These are phyloP conservation scores for Nerophis lumbriciformis DNA, from an alignment of 2,113 vertebrate species.

Conservation along the genomic window DNA sequence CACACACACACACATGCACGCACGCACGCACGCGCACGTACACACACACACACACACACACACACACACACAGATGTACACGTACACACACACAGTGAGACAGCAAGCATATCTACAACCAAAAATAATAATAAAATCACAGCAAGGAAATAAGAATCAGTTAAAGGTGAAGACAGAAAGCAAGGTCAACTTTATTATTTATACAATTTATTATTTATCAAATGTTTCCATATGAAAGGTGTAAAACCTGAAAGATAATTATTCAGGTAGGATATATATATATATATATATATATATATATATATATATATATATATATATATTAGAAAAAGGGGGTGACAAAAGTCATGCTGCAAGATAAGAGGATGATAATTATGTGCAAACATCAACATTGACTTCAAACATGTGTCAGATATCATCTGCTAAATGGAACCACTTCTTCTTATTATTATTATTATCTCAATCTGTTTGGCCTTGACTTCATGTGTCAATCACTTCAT, in stretches of 20 bases:
- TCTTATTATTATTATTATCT: conserved; percentile 3
- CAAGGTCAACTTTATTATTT: background rate
- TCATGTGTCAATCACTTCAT: conserved; percentile 43
- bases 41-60: too few relatives aligned
- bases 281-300: too few relatives aligned
- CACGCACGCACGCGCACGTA: too few relatives aligned
- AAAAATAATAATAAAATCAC: conserved; percentile 40
- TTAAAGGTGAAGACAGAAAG: conserved; percentile 27
- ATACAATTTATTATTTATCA: too few relatives aligned
- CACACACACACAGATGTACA: too few relatives aligned
- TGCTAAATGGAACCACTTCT: conserved; percentile 29
- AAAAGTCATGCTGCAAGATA: conserved; percentile 21
- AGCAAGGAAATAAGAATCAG: conserved; percentile 40
- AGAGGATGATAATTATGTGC: conserved; percentile 24
- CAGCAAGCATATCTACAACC: conserved; percentile 27
- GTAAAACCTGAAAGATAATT: too few relatives aligned
- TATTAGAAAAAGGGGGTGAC: background rate
- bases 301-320: too few relatives aligned
- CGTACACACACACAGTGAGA: conserved; percentile 20
- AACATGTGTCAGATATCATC: conserved; percentile 58
- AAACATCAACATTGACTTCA: conserved; percentile 40
- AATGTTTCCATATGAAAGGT: too few relatives aligned
- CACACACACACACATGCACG: too few relatives aligned
- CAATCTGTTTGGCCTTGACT: conserved; percentile 45
- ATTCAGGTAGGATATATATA: too few relatives aligned